phyloP scores from a whole-genome alignment of 2,888 invertebrate species.

The Prosopocoilus inquinatus region DNA sequence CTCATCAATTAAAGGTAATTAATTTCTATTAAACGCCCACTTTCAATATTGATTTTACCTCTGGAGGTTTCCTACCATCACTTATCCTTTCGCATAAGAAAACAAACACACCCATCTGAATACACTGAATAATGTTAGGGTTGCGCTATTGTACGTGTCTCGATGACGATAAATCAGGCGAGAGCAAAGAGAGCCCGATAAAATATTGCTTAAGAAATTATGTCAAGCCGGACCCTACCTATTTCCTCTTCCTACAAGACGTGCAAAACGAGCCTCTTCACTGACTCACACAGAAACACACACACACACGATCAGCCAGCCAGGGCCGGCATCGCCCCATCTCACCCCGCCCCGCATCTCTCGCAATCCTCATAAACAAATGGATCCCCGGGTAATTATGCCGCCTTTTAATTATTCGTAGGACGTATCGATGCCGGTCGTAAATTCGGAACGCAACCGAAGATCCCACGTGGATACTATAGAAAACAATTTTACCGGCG shows the following conservation, averaged over 20 bases:
- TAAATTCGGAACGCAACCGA: constrained; percentile 16
- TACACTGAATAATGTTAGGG: constrained; percentile 15
- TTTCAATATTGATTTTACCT: no score
- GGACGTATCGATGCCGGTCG: constrained; percentile 14
- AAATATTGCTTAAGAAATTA: constrained; percentile 28
- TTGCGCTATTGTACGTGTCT: constrained; percentile 19
- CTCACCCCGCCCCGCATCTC: constrained; percentile 6
- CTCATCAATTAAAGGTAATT: no score
- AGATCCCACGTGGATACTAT: constrained; percentile 9
- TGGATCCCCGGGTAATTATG: constrained; percentile 12
- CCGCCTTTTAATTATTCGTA: constrained; percentile 19
- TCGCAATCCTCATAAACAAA: constrained; percentile 8
- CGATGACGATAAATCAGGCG: constrained; percentile 24
- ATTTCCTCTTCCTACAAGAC: constrained; percentile 32
- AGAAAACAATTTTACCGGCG: no score
- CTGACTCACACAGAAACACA: no score
- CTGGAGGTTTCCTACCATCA: no score
- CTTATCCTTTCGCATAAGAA: constrained; percentile 3
- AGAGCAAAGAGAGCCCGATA: constrained; percentile 23
- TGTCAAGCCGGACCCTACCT: constrained; percentile 28
- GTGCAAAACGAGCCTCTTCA: constrained; percentile 24
- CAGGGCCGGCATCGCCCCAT: constrained; percentile 2
- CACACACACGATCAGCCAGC: no score
- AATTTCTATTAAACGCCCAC: no score
- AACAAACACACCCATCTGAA: constrained; percentile 18